Evolutionary conservation across 2,797 vertebrate genomes (phyloP).

Genomic region (Danio albolineatus): DNA sequence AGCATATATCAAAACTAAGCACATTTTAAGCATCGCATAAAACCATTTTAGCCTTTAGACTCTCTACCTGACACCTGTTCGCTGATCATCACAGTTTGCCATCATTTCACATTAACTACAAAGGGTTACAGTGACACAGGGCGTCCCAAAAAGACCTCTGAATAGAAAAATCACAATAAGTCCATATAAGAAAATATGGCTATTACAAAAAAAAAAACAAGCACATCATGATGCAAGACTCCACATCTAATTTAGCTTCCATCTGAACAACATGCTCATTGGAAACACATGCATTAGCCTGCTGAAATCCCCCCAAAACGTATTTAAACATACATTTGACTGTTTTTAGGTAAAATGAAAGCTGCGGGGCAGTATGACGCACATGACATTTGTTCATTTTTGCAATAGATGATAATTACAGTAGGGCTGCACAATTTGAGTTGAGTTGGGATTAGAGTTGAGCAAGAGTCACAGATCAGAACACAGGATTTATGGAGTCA

Average conservation of each 20-base stretch:
- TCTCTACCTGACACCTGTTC: not conserved
- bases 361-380: too few relatives aligned
- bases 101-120: constrained; percentile 1
- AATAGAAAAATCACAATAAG: not conserved
- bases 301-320: too few relatives aligned
- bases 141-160: not conserved
- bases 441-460: too few relatives aligned
- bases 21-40: too few relatives aligned
- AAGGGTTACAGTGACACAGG: not conserved
- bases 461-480: too few relatives aligned
- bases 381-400: too few relatives aligned
- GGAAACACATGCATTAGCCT: too few relatives aligned
- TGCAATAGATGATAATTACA: too few relatives aligned
- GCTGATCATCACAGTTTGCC: not conserved
- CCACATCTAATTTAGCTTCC: not conserved
- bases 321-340: too few relatives aligned
- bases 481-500: too few relatives aligned
- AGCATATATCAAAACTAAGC: not conserved
- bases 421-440: too few relatives aligned
- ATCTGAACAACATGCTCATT: not conserved
- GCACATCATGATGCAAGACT: not conserved
- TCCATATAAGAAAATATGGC: not conserved
- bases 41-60: not conserved
- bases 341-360: too few relatives aligned
- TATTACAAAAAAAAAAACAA: not conserved